Evolutionary conservation across 2,113 vertebrate genomes (phyloP), one percentile per base, ranked within the genome.

Genomic region (Balaeniceps rex): DNA sequence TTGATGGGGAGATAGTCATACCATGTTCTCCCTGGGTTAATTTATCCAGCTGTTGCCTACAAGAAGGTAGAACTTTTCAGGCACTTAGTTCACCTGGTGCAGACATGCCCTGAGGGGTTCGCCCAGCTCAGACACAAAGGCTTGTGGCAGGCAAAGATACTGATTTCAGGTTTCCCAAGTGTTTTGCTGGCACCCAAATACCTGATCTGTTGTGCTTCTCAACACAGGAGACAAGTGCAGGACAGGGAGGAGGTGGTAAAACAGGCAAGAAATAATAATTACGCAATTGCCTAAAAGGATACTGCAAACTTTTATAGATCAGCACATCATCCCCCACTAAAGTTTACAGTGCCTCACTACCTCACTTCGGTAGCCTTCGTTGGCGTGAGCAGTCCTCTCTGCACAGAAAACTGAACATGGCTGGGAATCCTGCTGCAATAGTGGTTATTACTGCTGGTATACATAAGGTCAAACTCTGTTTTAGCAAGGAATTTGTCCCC

Each of bases 401-500:
- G 49, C 47, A 36, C 25, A 42, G 60, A 78, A 86, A 87, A 40
- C 22, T 12, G 61, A 93, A 34, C 8, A 3, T 0, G 11, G 10
- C 52, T 76, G 23, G 14, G 28, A 84, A 54, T 52, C 40, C 47
- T 92, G 77, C 77, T 72, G 81, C 57, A 46, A 3, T 1, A 68
- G 36, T 22, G 64, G 18, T 29, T 79, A 64, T 65, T 94, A 38
- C 74, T 64, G 57, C 81, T 82, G n/a, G 57, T n/a, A n/a, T 6
- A 68, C 24, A 3, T 36, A 55, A 84, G 80, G 87, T 87, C 88
- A 82, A 91, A 92, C 49, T 63, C 76, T 76, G 44, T 65, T 95
- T 84, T 60, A 89, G 77, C 81, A 82, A 65, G 92, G 90, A 95
- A 88, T 95, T 95, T 94, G 87, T 90, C 74, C 81, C 69, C 72